These are phyloP conservation scores for Parnassius glacialis DNA, from an alignment of 2,888 invertebrate species.

Conservation along the genomic window DNA sequence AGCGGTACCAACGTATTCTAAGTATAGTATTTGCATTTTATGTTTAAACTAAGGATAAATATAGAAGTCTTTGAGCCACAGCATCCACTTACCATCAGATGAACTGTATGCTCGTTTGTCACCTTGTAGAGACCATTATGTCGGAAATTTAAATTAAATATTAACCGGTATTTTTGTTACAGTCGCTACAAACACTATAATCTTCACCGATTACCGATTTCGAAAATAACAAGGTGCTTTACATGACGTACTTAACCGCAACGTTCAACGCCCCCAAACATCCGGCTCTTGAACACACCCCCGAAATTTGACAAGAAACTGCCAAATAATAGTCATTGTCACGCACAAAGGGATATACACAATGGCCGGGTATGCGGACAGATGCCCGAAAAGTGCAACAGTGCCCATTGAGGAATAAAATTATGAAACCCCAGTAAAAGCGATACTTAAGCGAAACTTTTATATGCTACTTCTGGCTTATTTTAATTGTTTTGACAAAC, in stretches of 20 bases:
- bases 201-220: neutral
- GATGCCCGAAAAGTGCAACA: constrained; percentile 25
- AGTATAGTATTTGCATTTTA: too few relatives aligned
- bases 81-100: too few relatives aligned
- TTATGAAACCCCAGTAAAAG: neutral
- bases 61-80: too few relatives aligned
- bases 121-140: too few relatives aligned
- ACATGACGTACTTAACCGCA: constrained; percentile 28
- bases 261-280: constrained; percentile 41
- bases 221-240: constrained; percentile 14
- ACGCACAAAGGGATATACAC: constrained; percentile 25
- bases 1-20: too few relatives aligned
- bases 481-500: too few relatives aligned
- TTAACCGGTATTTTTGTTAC: constrained; percentile 1
- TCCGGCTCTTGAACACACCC: constrained; percentile 33
- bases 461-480: too few relatives aligned
- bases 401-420: constrained; percentile 6
- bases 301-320: constrained; percentile 27
- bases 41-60: too few relatives aligned
- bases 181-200: constrained; percentile 6
- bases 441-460: too few relatives aligned
- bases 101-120: too few relatives aligned
- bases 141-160: constrained; percentile 16
- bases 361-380: constrained; percentile 21
- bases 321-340: constrained; percentile 24